Percentiles rank a stretch among this genome's conserved stretches.
These are phyloP conservation scores for Heliangelus exortis DNA, from an alignment of 2,797 vertebrate genomes.

Conservation along the genomic window DNA sequence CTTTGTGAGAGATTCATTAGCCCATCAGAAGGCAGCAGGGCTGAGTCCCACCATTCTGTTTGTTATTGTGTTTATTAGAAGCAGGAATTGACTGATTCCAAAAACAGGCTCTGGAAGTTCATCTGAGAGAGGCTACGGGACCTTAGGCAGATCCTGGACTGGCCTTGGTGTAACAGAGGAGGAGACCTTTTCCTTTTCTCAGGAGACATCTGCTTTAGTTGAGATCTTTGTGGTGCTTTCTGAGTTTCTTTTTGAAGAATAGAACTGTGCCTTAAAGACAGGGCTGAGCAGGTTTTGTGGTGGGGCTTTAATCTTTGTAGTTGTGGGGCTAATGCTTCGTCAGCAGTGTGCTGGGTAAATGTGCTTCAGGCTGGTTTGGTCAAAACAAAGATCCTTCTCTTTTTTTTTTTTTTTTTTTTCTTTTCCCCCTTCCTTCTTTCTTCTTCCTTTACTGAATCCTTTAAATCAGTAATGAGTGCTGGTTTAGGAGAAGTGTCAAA, in stretches of 20 bases:
- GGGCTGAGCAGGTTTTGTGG: neutral
- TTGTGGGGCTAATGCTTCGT: neutral
- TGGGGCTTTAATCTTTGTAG: neutral
- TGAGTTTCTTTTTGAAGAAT: neutral
- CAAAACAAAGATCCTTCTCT: neutral
- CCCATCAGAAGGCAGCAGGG: neutral
- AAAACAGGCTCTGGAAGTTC: neutral
- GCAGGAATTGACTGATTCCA: neutral
- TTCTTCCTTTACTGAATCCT: neutral
- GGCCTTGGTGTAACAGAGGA: neutral
- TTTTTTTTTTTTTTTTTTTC: neutral
- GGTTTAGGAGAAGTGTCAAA: neutral
- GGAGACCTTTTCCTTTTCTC: neutral
- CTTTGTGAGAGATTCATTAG: neutral
- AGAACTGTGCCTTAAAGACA: neutral
- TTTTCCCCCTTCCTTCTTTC: neutral
- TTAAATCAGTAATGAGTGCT: neutral
- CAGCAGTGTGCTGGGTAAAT: neutral
- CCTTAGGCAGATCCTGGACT: neutral
- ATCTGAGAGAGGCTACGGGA: neutral
- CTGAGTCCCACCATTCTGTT: neutral
- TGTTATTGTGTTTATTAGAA: neutral
- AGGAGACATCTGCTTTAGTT: neutral
- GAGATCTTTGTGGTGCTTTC: neutral
- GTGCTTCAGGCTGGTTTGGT: neutral